A percentile compares a stretch with the other conserved stretches of the same genome.
These are phyloP conservation scores for Tachycineta bicolor DNA, from an alignment of 2,113 vertebrate species.

Conservation along the genomic window DNA sequence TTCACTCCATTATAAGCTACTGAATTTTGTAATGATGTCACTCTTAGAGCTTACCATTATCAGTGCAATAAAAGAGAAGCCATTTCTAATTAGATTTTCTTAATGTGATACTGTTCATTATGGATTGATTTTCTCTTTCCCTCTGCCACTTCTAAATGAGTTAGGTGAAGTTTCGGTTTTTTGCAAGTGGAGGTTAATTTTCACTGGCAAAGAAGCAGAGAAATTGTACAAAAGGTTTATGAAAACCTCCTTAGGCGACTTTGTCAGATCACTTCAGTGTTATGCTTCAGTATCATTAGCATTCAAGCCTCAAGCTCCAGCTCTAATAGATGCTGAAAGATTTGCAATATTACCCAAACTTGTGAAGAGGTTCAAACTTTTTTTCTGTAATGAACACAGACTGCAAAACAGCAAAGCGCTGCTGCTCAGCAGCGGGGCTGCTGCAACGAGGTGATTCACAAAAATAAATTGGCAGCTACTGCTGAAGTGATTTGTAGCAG, in stretches of 20 bases:
- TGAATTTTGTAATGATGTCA: conserved; percentile 35
- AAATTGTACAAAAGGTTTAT: conserved; percentile 41
- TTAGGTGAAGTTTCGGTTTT: conserved; percentile 32
- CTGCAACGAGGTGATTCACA: not conserved
- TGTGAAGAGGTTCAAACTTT: conserved; percentile 15
- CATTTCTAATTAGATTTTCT: conserved; percentile 54
- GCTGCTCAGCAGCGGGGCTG: fast-evolving
- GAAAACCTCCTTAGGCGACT: conserved; percentile 36
- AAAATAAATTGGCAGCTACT: not conserved
- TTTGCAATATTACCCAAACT: conserved; percentile 20
- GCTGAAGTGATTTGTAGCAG: not conserved
- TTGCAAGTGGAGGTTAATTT: conserved; percentile 58
- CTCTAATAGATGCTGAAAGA: conserved; percentile 33
- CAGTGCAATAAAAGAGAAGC: conserved; percentile 39
- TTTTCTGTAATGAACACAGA: not conserved
- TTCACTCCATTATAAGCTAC: conserved; percentile 31
- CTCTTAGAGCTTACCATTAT: conserved; percentile 44
- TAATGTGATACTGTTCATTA: conserved; percentile 52
- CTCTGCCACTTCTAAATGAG: conserved; percentile 46
- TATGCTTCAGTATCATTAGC: conserved; percentile 6
- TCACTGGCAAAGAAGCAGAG: conserved; percentile 25
- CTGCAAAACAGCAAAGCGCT: not conserved
- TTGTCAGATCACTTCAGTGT: conserved; percentile 11
- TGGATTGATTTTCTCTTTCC: conserved; percentile 59
- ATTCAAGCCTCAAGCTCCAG: not conserved